These are phyloP conservation scores for Brevimyrus niger DNA, from an alignment of 2,113 vertebrate genomes.

Conservation along the genomic window DNA sequence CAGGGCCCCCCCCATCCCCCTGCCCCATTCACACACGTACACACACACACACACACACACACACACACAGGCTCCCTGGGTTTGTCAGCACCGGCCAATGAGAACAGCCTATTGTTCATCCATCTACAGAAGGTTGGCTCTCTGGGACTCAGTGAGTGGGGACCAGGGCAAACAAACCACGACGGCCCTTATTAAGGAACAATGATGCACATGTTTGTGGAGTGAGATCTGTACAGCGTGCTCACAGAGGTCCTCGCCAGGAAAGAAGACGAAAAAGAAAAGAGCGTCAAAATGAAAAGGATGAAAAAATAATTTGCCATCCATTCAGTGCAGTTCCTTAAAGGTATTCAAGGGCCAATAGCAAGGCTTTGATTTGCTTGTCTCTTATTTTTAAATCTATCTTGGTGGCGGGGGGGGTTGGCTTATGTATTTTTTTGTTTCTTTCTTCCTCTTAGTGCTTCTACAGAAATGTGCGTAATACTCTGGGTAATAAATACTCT, in stretches of 20 bases:
- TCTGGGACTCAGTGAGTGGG: conserved; percentile 67
- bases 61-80: conserved; percentile 44
- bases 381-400: background rate
- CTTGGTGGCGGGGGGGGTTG: background rate
- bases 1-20: conserved; percentile 53
- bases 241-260: conserved; percentile 50
- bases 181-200: conserved; percentile 62
- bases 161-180: conserved; percentile 80
- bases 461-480: background rate
- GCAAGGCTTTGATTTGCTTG: conserved; percentile 22
- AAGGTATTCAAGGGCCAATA: conserved; percentile 23
- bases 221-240: conserved; percentile 60
- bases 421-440: background rate
- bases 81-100: conserved; percentile 66
- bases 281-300: conserved; percentile 28
- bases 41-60: conserved; percentile 44
- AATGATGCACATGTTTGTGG: conserved; percentile 75
- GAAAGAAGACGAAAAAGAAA: conserved; percentile 42
- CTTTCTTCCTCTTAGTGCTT: background rate
- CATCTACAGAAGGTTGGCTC: conserved; percentile 65
- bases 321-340: conserved; percentile 19
- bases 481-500: background rate
- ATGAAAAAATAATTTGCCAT: conserved; percentile 30
- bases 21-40: conserved; percentile 58
- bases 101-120: conserved; percentile 72